Evolutionary conservation across 2,113 vertebrate genomes (phyloP).

Genomic region (Narcine bancroftii): DNA sequence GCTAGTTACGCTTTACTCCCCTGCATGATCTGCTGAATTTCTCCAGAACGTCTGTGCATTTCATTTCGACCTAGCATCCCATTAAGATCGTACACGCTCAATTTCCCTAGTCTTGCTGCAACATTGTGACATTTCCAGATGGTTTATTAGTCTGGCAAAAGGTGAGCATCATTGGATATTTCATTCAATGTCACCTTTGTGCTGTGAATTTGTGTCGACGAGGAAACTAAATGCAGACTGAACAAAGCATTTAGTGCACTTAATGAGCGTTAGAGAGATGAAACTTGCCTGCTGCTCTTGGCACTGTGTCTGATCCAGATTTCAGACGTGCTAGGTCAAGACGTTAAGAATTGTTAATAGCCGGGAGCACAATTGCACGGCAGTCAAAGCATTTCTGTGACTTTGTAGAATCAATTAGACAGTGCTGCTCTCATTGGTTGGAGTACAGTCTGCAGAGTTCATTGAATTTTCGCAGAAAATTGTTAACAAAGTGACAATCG

Average conservation of each 20-base stretch:
- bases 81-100: not conserved
- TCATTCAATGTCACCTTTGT: constrained; percentile 12
- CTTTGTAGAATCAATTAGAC: not conserved
- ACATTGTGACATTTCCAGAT: not conserved
- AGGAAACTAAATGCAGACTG: not conserved
- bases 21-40: too few relatives aligned
- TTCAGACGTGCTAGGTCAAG: not conserved
- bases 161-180: not conserved
- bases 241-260: not conserved
- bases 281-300: not conserved
- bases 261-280: not conserved
- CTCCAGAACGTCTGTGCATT: too few relatives aligned
- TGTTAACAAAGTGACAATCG: not conserved
- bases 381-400: not conserved
- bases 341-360: not conserved
- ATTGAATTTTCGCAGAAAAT: not conserved
- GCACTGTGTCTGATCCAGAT: not conserved
- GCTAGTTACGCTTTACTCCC: too few relatives aligned
- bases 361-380: not conserved
- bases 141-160: constrained; percentile 5
- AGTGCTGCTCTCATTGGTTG: not conserved
- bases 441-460: not conserved
- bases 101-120: not conserved
- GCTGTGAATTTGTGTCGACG: not conserved
- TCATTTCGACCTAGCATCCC: not conserved